Evolutionary conservation across 1,140 invertebrate species (phyloP), one percentile per base, ranked within the genome.

Genomic region (Aphelenchoides besseyi): DNA sequence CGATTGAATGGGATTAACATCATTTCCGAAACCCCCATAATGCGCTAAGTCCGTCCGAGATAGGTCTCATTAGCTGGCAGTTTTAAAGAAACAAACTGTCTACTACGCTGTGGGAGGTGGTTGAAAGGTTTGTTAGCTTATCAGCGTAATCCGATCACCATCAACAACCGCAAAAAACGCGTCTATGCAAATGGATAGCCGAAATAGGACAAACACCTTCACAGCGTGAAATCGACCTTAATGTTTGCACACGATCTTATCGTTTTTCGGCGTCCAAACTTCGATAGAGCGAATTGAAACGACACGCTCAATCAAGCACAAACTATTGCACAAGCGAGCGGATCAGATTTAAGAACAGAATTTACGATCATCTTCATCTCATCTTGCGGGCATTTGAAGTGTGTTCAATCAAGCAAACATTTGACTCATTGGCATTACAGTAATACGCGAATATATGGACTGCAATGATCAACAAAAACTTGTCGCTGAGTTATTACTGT

Each of bases 231-330:
- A 48, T 48, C 41, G 41, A 48, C 41, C 41, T 12, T 23, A 48
- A 48, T 48, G 41, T 48, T 48, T 48, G 41, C 41, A 12, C 41
- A 48, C 41, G 41, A 48, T 48, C 41, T 48, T 48, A 48, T 48
- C 41, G 41, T 23, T 48, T 48, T 12, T 12, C 41, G 12, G 12
- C 41, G 41, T 48, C 41, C 41, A 48, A n/a, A n/a, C n/a, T n/a
- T n/a, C n/a, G n/a, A n/a, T n/a, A n/a, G n/a, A n/a, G n/a, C n/a
- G n/a, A n/a, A n/a, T n/a, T n/a, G n/a, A n/a, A n/a, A 23, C 41
- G 41, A 48, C 23, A 48, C 41, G 41, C 41, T 48, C 41, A 48
- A 48, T 48, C 23, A 48, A 12, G 12, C 12, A 12, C 41, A 12
- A 23, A 12, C 12, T 16, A 23, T 48, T 48, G 41, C 41, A 48